Base-by-base conservation (phyloP, 1,140 invertebrate genomes). In the Drosophila sucinea region DNA sequence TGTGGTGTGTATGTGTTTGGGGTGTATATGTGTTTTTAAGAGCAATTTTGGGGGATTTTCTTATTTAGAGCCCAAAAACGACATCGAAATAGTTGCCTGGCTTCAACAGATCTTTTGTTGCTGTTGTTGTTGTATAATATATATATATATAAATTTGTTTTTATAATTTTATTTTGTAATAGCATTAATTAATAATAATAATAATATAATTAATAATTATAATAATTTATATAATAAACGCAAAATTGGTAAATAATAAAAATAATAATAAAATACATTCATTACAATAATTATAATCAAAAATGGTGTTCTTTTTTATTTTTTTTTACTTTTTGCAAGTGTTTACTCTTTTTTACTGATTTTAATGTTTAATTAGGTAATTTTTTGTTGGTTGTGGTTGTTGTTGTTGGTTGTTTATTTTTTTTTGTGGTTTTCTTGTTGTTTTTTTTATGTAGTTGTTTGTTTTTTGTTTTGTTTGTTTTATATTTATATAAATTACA, bases 231-330 rank as follows among this genome's bases (percentile, higher is more conserved):
- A 89, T 89, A 89, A 80, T 87, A 89, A 89, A 89, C 84, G 84
- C 85, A 90, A 84, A 89, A 89, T 87, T 89, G 84, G 84, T 89
- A 87, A 87, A 89, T 89, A 89, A 89, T 89, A 89, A 87, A 86
- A 89, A 89, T 87, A 89, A 87, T 89, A 89, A 89, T 89, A 90
- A 89, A 89, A 89, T 81, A 78, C 75, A 79, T 78, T 78, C 67
- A 78, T 78, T 78, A 78, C 60, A 78, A 73, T 78, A 78, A 67
- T 78, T 72, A 17, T 51, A 77, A 77, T 71, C 74, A 77, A 77
- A 71, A 77, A 47, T 87, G 66, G 65, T 77, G 77, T 77, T 71
- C 67, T 78, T 67, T 77, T 73, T 77, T 81, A 29, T 81, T 66
- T 81, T 44, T 81, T 63, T 64, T 77, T 77, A 30, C 27, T 73